Conservation (phyloP, 2,797 vertebrate genomes). For the Clarias laeviceps region DNA sequence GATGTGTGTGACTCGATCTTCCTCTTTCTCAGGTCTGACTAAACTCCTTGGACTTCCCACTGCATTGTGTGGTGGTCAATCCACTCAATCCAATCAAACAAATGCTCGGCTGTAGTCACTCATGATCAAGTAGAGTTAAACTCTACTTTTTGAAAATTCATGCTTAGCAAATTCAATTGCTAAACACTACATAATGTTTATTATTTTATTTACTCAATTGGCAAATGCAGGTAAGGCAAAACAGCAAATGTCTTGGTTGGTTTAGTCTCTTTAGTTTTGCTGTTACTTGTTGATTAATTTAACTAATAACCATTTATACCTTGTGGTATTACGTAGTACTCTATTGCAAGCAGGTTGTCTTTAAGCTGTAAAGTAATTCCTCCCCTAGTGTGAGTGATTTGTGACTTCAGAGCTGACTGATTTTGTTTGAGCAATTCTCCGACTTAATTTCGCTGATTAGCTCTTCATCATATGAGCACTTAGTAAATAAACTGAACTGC, state of each 20-base stretch:
- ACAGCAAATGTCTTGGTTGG: not conserved
- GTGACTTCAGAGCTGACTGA: not conserved
- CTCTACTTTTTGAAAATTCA: not conserved
- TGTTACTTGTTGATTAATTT: not conserved
- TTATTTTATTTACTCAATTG: not conserved
- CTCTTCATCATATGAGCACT: not conserved
- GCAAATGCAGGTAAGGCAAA: not conserved
- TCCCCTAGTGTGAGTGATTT: not conserved
- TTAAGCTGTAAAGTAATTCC: not conserved
- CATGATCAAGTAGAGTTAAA: not conserved
- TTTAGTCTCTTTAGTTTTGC: not conserved
- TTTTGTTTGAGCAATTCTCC: not conserved
- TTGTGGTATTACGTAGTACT: not conserved
- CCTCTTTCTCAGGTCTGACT: too few relatives aligned
- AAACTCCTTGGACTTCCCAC: too few relatives aligned
- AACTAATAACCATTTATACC: not conserved
- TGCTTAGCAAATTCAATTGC: not conserved
- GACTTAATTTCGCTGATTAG: not conserved
- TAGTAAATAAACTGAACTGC: not conserved
- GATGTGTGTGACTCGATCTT: too few relatives aligned
- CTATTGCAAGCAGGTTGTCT: not conserved
- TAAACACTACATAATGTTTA: not conserved
- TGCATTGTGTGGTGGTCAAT: too few relatives aligned
- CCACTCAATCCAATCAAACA: too few relatives aligned
- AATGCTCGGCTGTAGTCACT: too few relatives aligned